Base-by-base conservation (phyloP, 2,888 invertebrate species). In the Tolmerus cingulatus region DNA sequence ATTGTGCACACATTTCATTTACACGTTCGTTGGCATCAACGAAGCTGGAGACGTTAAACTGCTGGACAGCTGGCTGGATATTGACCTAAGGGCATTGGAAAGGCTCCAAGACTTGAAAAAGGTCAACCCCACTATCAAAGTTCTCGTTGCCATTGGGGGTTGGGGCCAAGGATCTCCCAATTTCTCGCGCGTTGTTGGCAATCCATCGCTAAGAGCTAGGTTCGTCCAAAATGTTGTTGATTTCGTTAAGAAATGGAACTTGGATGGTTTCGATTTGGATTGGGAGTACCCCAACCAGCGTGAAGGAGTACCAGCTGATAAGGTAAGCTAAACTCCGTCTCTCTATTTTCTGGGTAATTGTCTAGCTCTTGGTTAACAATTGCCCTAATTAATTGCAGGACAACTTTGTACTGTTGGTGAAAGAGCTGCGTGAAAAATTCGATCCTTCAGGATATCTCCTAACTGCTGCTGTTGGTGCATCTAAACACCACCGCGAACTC, bases 1-100 rank as follows among this genome's bases (percentile, higher is more conserved):
- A 5, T 91, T 95, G 0, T 96, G 96, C 90, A 96, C 96, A 0
- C 96, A 96, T 90, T 84, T 95, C 43, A 93, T 96, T 14, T 96
- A 96, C 90, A 91, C 94, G 0, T 96, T 96, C 90, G 93, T 94
- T 7, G 96, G 96, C 0, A 91, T 96, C 5, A 91, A 93, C 55
- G 34, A 89, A 0, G 91, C 93, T 74, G 94, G 94, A 5, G 91
- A 90, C 0, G 90, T 95, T 0, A 90, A 91, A 9, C 91, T 94
- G 0, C 90, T 95, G n/a, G 95, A 95, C 89, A 87, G 93, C 0
- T 93, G 92, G 90, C 92, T 94, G 81, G 96, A 96, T 51, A 81
- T 89, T 16, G 46, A 86, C n/a, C 88, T 88, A 91, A 92, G 91
- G 66, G 93, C 92, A 16, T 92, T 92, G 81, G 90, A 90, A 3